Percentiles rank a stretch among this genome's conserved stretches.
Conservation (phyloP, 1,140 invertebrate species). For the Orchesella cincta region DNA sequence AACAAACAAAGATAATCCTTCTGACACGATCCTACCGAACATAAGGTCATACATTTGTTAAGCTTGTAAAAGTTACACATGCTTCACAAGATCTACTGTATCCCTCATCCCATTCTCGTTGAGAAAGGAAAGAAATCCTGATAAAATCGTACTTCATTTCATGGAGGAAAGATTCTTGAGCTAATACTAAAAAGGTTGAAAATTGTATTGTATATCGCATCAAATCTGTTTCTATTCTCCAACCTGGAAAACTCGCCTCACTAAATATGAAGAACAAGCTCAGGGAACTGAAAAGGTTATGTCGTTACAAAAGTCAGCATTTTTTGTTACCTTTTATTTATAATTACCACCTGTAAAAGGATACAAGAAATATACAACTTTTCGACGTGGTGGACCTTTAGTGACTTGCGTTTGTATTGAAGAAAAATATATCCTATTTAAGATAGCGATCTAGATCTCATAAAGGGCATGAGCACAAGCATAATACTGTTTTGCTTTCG, state of each 20-base stretch:
- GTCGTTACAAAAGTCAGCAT: neutral
- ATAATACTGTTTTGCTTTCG: too few relatives aligned
- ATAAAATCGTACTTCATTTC: neutral
- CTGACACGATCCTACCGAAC: neutral
- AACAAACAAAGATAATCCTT: neutral
- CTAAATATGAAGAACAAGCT: neutral
- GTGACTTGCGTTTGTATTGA: too few relatives aligned
- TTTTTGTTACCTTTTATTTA: neutral
- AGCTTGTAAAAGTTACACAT: too few relatives aligned
- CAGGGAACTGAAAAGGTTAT: neutral
- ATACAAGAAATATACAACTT: neutral
- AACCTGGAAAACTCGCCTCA: neutral
- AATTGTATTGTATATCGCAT: neutral
- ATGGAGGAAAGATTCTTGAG: neutral
- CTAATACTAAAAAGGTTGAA: neutral
- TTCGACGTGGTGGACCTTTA: neutral
- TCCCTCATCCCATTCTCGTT: neutral
- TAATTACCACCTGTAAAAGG: slow-evolving; percentile 18
- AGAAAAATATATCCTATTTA: neutral
- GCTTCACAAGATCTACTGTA: neutral
- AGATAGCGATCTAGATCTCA: neutral
- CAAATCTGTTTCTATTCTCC: too few relatives aligned
- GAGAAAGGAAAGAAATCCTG: neutral
- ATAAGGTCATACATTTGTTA: too few relatives aligned
- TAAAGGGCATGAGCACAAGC: too few relatives aligned